phyloP scores from a whole-genome alignment of 2,113 vertebrate species.

The Tichodroma muraria region DNA sequence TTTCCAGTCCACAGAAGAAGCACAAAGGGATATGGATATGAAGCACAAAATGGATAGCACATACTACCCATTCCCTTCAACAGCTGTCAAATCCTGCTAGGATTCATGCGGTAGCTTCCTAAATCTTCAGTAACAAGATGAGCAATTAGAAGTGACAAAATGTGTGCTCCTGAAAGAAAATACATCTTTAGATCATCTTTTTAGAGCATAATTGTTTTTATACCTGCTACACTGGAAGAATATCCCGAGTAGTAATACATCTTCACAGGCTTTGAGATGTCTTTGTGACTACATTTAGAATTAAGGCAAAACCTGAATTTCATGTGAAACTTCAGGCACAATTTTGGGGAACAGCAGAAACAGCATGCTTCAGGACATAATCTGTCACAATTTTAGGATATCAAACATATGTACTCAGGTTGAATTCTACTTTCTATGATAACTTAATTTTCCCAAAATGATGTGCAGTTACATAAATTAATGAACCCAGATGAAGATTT shows the following conservation, averaged over 20 bases:
- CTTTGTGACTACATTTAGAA: background rate
- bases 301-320: background rate
- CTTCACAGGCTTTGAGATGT: background rate
- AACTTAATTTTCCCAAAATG: background rate
- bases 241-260: background rate
- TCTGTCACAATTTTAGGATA: background rate
- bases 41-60: too few species aligned
- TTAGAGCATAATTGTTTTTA: background rate
- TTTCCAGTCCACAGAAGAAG: background rate
- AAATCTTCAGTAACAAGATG: background rate
- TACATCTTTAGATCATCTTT: background rate
- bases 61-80: background rate
- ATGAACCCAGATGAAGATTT: background rate
- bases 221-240: background rate
- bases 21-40: too few species aligned
- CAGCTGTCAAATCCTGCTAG: background rate
- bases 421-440: background rate
- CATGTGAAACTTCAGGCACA: background rate
- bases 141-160: background rate
- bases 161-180: background rate
- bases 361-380: background rate
- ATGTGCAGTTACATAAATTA: background rate
- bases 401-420: accelerated
- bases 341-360: background rate
- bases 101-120: background rate